A percentile compares a stretch with the other conserved stretches of the same genome.
These are phyloP conservation scores for Tuta absoluta DNA, from an alignment of 2,888 invertebrate genomes.

Conservation along the genomic window DNA sequence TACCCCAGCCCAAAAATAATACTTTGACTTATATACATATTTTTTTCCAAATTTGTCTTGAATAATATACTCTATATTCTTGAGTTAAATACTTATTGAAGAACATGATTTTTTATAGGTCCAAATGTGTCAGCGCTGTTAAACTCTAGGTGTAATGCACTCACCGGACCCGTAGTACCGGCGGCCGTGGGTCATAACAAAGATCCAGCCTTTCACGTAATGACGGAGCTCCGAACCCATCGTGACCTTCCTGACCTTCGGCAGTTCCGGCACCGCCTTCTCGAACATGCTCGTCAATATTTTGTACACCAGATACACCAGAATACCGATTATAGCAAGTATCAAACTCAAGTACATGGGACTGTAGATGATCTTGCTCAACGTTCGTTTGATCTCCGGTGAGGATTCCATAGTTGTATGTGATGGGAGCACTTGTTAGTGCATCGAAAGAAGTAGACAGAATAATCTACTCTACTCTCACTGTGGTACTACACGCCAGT, in stretches of 20 bases:
- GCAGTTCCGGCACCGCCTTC: conserved; percentile 75
- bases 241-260: conserved; percentile 94
- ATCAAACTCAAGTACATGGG: conserved; percentile 85
- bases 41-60: too few relatives aligned
- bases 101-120: conserved; percentile 52
- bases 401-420: conserved; percentile 57
- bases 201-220: conserved; percentile 96
- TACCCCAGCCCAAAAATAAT: too few relatives aligned
- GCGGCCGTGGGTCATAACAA: conserved; percentile 95
- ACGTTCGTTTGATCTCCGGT: conserved; percentile 53
- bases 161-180: conserved; percentile 97
- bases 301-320: conserved; percentile 86
- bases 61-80: too few relatives aligned
- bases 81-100: too few relatives aligned
- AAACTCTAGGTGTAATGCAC: conserved; percentile 61
- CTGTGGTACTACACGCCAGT: too few relatives aligned
- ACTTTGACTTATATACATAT: too few relatives aligned
- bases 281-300: conserved; percentile 78
- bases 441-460: conserved; percentile 7
- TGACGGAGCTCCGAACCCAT: conserved; percentile 91
- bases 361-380: conserved; percentile 81
- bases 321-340: conserved; percentile 82
- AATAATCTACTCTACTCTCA: too few relatives aligned
- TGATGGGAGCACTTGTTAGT: too few relatives aligned
- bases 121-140: conserved; percentile 61